Conservation (phyloP, 2,888 invertebrate genomes). For the Nysson spinosus region DNA sequence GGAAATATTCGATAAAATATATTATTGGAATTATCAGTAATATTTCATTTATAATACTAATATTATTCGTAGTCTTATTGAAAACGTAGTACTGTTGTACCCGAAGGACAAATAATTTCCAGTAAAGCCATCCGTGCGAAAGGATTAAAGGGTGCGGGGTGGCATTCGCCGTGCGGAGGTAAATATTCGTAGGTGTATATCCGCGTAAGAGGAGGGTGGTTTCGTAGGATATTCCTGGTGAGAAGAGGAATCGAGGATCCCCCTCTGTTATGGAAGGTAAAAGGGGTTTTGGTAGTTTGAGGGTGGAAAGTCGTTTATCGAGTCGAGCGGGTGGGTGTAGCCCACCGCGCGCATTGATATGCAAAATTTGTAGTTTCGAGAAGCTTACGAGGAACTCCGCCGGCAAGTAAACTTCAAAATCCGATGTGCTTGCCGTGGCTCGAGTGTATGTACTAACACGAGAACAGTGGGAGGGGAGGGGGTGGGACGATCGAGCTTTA, state of each 20-base stretch:
- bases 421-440: conserved; percentile 38
- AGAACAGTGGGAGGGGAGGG: not conserved
- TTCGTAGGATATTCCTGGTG: conserved; percentile 30
- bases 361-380: conserved; percentile 69
- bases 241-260: conserved; percentile 26
- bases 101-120: no score
- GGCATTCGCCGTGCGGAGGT: no score
- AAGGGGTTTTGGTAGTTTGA: conserved; percentile 4
- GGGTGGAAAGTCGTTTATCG: conserved; percentile 61
- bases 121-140: no score
- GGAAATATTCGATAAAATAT: no score
- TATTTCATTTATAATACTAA: no score
- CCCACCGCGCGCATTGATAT: conserved; percentile 67
- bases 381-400: conserved; percentile 55
- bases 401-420: conserved; percentile 65
- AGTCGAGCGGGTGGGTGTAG: conserved; percentile 60
- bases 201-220: conserved; percentile 6
- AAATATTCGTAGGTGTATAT: conserved; percentile 14
- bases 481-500: conserved; percentile 38
- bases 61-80: no score
- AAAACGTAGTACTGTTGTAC: no score
- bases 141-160: not conserved
- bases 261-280: conserved; percentile 25
- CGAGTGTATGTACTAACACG: not conserved
- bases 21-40: no score